Conservation (phyloP, 1,140 invertebrate species). For the Pemphigus obesinymphae region DNA sequence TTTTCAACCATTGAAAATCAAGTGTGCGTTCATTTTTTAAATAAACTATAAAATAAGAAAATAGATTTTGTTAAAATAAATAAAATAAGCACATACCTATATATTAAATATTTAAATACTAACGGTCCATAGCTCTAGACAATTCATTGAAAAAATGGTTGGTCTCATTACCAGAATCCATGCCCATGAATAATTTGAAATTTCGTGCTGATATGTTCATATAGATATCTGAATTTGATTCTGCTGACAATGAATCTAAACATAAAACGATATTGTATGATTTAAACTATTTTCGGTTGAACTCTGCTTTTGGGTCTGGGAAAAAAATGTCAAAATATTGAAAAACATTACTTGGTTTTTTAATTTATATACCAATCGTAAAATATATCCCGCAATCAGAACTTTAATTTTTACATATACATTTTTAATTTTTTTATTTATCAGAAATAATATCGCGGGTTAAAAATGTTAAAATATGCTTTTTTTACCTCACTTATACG, state of each 20-base stretch:
- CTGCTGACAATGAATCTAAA: slow-evolving; percentile 56
- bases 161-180: slow-evolving; percentile 60
- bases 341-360: too few relatives aligned
- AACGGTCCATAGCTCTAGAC: slow-evolving; percentile 58
- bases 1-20: slow-evolving; percentile 50
- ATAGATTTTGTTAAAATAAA: background rate
- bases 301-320: too few relatives aligned
- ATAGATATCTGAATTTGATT: slow-evolving; percentile 56
- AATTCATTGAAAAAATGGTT: slow-evolving; percentile 58
- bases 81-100: background rate
- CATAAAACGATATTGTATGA: background rate
- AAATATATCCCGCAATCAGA: too few relatives aligned
- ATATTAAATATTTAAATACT: slow-evolving; percentile 47
- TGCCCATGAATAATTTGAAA: slow-evolving; percentile 59
- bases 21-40: background rate
- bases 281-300: too few relatives aligned
- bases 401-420: too few relatives aligned
- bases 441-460: too few relatives aligned
- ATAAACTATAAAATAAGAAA: slow-evolving; percentile 30
- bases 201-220: slow-evolving; percentile 59
- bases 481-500: too few relatives aligned
- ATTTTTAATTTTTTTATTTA: too few relatives aligned
- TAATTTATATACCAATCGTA: too few relatives aligned
- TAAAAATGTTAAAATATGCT: too few relatives aligned
- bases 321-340: too few relatives aligned